Evolutionary conservation across 2,888 invertebrate species (phyloP).

Genomic region (Pseudococcus jackbeardsleyi): DNA sequence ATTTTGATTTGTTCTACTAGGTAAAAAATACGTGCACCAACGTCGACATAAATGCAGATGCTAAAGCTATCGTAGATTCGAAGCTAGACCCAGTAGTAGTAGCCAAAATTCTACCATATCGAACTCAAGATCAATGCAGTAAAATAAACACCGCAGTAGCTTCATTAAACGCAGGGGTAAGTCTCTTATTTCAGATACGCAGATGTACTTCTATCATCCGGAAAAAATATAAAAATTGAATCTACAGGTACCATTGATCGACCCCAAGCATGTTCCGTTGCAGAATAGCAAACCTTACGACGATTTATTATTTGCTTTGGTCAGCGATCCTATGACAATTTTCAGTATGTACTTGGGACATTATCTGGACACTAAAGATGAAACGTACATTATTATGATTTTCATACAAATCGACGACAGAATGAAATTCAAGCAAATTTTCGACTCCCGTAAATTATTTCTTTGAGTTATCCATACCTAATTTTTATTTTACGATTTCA

Average conservation of each 20-base stretch:
- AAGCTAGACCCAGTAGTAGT: neutral
- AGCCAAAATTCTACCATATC: neutral
- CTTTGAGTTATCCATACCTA: neutral
- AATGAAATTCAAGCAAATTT: neutral
- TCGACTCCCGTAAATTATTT: neutral
- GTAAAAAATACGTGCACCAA: neutral
- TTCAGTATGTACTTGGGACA: conserved; percentile 20
- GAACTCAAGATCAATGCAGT: neutral
- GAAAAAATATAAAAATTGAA: neutral
- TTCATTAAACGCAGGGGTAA: neutral
- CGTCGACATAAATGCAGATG: neutral
- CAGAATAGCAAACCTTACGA: neutral
- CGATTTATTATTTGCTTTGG: neutral
- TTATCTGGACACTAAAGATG: neutral
- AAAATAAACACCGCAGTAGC: neutral
- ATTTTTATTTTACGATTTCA: neutral
- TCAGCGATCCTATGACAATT: neutral
- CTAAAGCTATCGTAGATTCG: neutral
- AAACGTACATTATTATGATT: neutral
- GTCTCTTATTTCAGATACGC: neutral
- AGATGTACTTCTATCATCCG: neutral
- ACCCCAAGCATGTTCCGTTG: neutral
- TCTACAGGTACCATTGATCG: neutral
- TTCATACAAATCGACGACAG: neutral
- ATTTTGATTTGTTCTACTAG: neutral